phyloP scores from a whole-genome alignment of 1,140 invertebrate species.

The Drosophila obscura region DNA sequence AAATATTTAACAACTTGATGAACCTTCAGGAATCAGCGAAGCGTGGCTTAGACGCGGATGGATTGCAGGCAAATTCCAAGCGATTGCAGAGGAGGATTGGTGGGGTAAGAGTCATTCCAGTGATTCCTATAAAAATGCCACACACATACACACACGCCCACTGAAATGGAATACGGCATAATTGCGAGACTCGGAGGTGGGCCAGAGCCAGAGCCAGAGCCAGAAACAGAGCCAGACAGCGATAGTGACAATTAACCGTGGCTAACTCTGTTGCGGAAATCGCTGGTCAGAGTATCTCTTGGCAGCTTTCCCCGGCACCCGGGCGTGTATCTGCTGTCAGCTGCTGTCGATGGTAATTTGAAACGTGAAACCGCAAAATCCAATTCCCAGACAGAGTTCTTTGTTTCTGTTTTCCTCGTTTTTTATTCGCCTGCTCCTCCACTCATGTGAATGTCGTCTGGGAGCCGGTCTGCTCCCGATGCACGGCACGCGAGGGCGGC shows the following conservation, averaged over 20 bases:
- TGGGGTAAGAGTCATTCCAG: background rate
- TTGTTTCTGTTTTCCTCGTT: constrained; percentile 37
- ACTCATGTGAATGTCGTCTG: constrained; percentile 27
- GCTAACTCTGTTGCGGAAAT: constrained; percentile 58
- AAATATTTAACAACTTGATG: constrained; percentile 61
- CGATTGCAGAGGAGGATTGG: constrained; percentile 30
- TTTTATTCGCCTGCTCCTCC: constrained; percentile 39
- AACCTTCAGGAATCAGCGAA: constrained; percentile 51
- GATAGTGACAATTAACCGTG: constrained; percentile 79
- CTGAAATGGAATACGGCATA: constrained; percentile 66
- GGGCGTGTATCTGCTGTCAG: constrained; percentile 52
- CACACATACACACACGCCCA: constrained; percentile 36
- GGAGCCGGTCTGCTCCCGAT: constrained; percentile 3
- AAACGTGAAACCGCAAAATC: constrained; percentile 81
- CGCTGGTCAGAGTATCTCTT: constrained; percentile 13
- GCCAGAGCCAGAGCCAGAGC: constrained; percentile 8
- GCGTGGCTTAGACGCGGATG: constrained; percentile 52
- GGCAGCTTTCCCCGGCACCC: constrained; percentile 2
- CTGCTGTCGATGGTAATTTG: constrained; percentile 80
- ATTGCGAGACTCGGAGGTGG: constrained; percentile 47
- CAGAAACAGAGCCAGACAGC: constrained; percentile 41
- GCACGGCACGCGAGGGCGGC: constrained; percentile 5
- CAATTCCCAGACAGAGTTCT: constrained; percentile 77
- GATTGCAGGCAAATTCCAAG: constrained; percentile 48
- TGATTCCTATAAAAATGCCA: constrained; percentile 19